Conservation (phyloP, 2,797 vertebrate species). For the Brachyalestes nurse region DNA sequence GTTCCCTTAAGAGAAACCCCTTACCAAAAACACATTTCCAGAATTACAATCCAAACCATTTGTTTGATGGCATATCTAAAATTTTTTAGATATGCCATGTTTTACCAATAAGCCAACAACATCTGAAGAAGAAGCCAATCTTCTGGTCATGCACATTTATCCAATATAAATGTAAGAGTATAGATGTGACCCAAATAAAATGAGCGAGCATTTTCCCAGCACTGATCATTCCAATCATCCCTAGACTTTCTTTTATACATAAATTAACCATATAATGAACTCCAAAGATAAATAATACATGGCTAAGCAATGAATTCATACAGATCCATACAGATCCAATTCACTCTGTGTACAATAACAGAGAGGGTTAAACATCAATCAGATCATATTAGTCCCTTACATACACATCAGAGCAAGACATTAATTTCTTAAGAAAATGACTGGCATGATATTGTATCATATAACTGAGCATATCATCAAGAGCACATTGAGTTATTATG, state of each 20-base stretch:
- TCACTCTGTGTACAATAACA: slow-evolving; percentile 64
- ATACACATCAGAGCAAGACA: slow-evolving; percentile 73
- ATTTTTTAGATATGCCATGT: not conserved
- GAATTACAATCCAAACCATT: not conserved
- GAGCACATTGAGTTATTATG: slow-evolving; percentile 9
- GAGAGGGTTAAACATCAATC: slow-evolving; percentile 82
- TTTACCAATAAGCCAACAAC: not conserved
- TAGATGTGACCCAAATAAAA: slow-evolving; percentile 38
- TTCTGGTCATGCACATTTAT: slow-evolving; percentile 1
- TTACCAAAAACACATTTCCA: not conserved
- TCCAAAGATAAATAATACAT: slow-evolving; percentile 77
- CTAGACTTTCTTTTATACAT: slow-evolving; percentile 59
- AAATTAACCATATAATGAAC: slow-evolving; percentile 60
- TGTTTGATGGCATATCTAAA: not conserved
- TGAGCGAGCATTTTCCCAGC: slow-evolving; percentile 61
- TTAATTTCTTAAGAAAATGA: slow-evolving; percentile 66
- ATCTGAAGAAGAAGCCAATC: not conserved
- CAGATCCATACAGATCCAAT: slow-evolving; percentile 75
- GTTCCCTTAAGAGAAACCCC: not conserved
- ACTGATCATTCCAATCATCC: slow-evolving; percentile 71
- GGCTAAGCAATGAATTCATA: slow-evolving; percentile 72
- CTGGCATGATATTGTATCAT: slow-evolving; percentile 66
- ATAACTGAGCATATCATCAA: slow-evolving; percentile 11
- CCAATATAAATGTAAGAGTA: not conserved
- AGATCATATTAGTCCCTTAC: slow-evolving; percentile 68